These are phyloP conservation scores for Garra rufa DNA, from an alignment of 2,113 vertebrate species.

Conservation along the genomic window DNA sequence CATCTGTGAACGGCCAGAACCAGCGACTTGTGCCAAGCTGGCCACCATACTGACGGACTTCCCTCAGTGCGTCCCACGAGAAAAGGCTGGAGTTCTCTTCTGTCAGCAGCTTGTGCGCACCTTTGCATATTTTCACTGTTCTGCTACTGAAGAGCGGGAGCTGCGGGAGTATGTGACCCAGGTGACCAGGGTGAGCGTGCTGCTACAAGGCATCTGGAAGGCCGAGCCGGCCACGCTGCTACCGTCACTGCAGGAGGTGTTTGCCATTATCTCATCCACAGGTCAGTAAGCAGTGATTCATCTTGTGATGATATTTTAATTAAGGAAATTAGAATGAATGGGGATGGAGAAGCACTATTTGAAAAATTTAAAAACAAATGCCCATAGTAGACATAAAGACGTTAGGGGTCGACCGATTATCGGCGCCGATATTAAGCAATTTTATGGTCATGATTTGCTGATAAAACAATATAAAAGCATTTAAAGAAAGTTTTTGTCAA, in stretches of 20 bases:
- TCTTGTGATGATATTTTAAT: not conserved
- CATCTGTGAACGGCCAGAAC: conserved; percentile 89
- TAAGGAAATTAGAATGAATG: not conserved
- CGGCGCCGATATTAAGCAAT: no score
- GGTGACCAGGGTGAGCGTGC: conserved; percentile 89
- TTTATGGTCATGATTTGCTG: no score
- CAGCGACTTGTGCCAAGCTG: conserved; percentile 86
- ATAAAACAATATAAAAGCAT: no score
- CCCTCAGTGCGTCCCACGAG: conserved; percentile 92
- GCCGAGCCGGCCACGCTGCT: conserved; percentile 88
- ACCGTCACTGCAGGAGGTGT: conserved; percentile 94
- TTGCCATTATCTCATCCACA: conserved; percentile 91
- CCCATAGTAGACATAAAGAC: not conserved
- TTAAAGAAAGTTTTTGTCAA: no score
- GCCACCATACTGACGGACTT: conserved; percentile 90
- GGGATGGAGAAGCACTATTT: not conserved
- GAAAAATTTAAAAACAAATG: not conserved
- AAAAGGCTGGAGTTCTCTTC: conserved; percentile 85
- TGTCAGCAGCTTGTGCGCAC: conserved; percentile 97
- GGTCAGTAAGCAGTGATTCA: conserved; percentile 75
- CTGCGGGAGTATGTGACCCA: conserved; percentile 91
- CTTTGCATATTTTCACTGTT: conserved; percentile 92
- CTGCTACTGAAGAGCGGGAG: conserved; percentile 85
- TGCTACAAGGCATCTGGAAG: conserved; percentile 95
- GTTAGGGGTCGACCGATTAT: no score